A percentile compares a stretch with the other conserved stretches of the same genome.
Conservation (phyloP, 2,888 invertebrate species). For the Ptychoptera contaminata region DNA sequence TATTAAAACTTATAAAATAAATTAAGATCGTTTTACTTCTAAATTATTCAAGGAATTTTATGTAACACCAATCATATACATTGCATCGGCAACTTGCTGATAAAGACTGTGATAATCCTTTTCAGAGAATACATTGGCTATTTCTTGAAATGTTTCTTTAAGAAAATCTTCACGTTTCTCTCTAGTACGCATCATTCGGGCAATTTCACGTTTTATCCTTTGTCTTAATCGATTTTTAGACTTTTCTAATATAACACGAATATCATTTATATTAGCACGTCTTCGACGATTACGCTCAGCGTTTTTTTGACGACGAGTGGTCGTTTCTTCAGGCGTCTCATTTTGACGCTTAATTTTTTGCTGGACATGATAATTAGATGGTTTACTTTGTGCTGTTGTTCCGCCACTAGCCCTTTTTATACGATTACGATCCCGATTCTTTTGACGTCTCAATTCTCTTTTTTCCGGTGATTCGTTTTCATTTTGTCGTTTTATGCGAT, state of each 20-base stretch:
- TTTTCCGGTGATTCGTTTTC: slow-evolving; percentile 19
- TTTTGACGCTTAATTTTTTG: slow-evolving; percentile 1
- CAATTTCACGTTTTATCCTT: slow-evolving; percentile 3
- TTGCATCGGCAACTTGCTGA: slow-evolving; percentile 1
- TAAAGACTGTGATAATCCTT: slow-evolving; percentile 1
- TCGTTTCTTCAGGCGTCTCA: slow-evolving; percentile 2
- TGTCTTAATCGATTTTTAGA: slow-evolving; percentile 4
- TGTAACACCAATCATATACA: no score
- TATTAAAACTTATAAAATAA: no score
- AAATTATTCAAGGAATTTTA: no score
- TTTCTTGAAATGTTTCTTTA: slow-evolving; percentile 4
- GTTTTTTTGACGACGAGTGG: slow-evolving; percentile 1
- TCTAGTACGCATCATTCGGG: slow-evolving; percentile 2
- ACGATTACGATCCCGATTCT: no score
- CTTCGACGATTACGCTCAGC: slow-evolving; percentile 1
- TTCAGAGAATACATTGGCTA: neutral
- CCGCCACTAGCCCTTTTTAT: no score
- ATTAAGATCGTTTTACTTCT: no score
- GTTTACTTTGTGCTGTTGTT: no score
- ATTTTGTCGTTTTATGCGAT: slow-evolving; percentile 28
- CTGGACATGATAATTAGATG: neutral
- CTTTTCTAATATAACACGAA: slow-evolving; percentile 1
- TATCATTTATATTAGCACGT: neutral
- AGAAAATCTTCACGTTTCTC: slow-evolving; percentile 4
- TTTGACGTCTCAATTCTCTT: no score